These are phyloP conservation scores for Hassar affinis DNA, from an alignment of 2,113 vertebrate genomes.

Conservation along the genomic window DNA sequence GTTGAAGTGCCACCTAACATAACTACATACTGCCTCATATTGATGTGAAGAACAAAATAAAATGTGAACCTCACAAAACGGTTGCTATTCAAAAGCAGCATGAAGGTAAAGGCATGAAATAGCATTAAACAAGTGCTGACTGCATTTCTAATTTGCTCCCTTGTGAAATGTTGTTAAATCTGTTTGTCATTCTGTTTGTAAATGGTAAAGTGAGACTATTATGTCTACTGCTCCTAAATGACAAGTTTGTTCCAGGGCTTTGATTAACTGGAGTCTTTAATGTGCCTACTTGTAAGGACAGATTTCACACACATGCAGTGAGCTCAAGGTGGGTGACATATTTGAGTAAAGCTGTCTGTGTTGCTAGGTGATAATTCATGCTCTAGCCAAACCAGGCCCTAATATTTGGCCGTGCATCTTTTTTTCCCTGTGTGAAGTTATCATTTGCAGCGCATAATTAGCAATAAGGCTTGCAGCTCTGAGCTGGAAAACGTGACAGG, in stretches of 20 bases:
- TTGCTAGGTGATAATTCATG: slow-evolving; percentile 52
- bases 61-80: slow-evolving; percentile 34
- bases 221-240: slow-evolving; percentile 26
- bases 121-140: slow-evolving; percentile 20
- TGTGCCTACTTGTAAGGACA: slow-evolving; percentile 4
- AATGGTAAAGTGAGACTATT: slow-evolving; percentile 38
- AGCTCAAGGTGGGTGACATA: slow-evolving; percentile 44
- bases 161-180: slow-evolving; percentile 45
- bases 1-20: slow-evolving; percentile 20
- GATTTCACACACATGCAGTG: slow-evolving; percentile 31
- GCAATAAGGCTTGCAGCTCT: slow-evolving; percentile 58
- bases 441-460: slow-evolving; percentile 71
- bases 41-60: slow-evolving; percentile 12
- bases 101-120: slow-evolving; percentile 9
- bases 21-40: slow-evolving; percentile 23
- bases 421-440: slow-evolving; percentile 63
- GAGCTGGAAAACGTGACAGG: slow-evolving; percentile 55
- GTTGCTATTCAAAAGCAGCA: background rate
- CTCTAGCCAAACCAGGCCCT: slow-evolving; percentile 40
- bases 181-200: slow-evolving; percentile 51
- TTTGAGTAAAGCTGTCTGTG: slow-evolving; percentile 42
- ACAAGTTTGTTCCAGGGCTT: slow-evolving; percentile 38
- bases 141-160: slow-evolving; percentile 20
- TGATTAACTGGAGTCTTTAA: slow-evolving; percentile 34
- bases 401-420: slow-evolving; percentile 61